Evolutionary conservation across 2,797 vertebrate genomes (phyloP).

Genomic region (Labeo calbasu): DNA sequence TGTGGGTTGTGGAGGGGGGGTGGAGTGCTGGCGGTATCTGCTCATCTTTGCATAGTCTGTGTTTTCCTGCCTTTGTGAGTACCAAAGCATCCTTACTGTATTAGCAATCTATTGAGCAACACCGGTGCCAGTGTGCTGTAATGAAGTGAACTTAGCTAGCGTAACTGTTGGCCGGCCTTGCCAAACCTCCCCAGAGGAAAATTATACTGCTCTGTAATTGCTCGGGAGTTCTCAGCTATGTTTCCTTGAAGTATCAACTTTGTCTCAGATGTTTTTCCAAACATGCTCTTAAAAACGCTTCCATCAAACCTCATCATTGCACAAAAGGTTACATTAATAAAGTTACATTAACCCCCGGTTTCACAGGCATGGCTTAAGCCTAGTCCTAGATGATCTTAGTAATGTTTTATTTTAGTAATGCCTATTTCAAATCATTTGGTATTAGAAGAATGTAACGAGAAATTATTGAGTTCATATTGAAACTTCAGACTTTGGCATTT

Average conservation of each 20-base stretch:
- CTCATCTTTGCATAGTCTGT: slow-evolving; percentile 25
- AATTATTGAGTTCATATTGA: neutral
- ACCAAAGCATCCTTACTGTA: slow-evolving; percentile 43
- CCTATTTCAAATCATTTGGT: neutral
- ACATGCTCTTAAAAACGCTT: neutral
- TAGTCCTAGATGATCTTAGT: too few species aligned
- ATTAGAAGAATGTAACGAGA: neutral
- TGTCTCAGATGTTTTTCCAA: slow-evolving; percentile 2
- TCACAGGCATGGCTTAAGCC: too few species aligned
- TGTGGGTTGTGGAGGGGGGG: slow-evolving; percentile 14
- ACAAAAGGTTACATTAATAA: neutral
- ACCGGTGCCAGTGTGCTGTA: neutral
- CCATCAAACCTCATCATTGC: neutral
- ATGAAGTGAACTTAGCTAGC: neutral
- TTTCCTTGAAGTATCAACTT: neutral
- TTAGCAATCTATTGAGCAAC: slow-evolving; percentile 5
- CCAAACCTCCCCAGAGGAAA: slow-evolving; percentile 21
- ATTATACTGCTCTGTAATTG: slow-evolving; percentile 7
- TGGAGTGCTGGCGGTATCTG: neutral
- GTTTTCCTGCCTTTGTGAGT: slow-evolving; percentile 8
- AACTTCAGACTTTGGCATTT: neutral
- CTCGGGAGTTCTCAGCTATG: neutral
- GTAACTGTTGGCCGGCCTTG: neutral
- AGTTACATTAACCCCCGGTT: too few species aligned
- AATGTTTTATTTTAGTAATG: too few species aligned